phyloP scores from a whole-genome alignment of 2,797 vertebrate genomes.

The Sebastes goodei region DNA sequence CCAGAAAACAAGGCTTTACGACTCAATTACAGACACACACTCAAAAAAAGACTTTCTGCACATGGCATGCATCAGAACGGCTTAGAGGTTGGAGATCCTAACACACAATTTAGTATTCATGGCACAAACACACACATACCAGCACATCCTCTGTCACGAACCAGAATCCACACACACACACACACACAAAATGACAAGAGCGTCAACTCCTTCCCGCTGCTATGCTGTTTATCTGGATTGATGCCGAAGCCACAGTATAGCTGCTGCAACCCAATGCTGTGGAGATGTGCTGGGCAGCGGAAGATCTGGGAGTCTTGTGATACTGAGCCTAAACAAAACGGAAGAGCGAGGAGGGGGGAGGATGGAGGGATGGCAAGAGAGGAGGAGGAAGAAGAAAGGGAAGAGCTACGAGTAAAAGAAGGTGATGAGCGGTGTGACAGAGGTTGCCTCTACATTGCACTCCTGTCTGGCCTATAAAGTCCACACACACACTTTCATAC shows the following conservation, averaged over 20 bases:
- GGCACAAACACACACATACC: slow-evolving; percentile 41
- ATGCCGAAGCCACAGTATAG: slow-evolving; percentile 12
- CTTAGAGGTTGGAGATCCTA: slow-evolving; percentile 39
- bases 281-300: slow-evolving; percentile 23
- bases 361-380: neutral
- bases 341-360: neutral
- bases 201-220: slow-evolving; percentile 42
- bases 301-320: slow-evolving; percentile 34
- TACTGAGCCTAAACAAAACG: slow-evolving; percentile 39
- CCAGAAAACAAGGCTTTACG: slow-evolving; percentile 1
- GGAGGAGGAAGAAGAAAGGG: neutral
- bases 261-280: slow-evolving; percentile 8
- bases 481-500: slow-evolving; percentile 13
- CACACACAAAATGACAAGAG: slow-evolving; percentile 35
- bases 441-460: slow-evolving; percentile 3
- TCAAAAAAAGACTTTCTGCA: slow-evolving; percentile 8
- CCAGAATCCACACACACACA: slow-evolving; percentile 29
- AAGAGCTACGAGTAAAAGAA: neutral
- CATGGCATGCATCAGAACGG: slow-evolving; percentile 20
- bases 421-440: slow-evolving; percentile 17
- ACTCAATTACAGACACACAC: slow-evolving; percentile 14
- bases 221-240: slow-evolving; percentile 43
- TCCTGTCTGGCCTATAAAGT: neutral
- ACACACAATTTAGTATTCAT: slow-evolving; percentile 52
- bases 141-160: slow-evolving; percentile 45